Evolutionary conservation across 2,888 invertebrate species (phyloP), one percentile per base, ranked within the genome.

Genomic region (Cheilosia urbana): DNA sequence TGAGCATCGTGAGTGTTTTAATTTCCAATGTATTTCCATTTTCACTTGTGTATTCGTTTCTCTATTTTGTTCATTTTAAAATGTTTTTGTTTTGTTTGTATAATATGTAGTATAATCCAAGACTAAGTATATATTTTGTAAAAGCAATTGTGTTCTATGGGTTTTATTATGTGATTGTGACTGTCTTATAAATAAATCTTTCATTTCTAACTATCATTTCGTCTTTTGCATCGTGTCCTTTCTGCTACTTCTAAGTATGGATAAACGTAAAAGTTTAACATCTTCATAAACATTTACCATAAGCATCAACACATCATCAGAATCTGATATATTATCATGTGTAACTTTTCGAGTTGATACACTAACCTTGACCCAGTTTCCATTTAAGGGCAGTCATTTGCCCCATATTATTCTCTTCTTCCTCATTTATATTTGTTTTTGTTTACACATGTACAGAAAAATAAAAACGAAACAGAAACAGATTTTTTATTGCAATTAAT

Each of bases 1-100:
- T 91, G 90, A 91, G 91, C 91, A 91, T 91, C 89, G 91, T 91
- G 91, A 91, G 91, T 92, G 90, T 89, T 88, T 63, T 76, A 37
- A 76, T 63, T 72, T 72, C 77, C 42, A 68, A 72, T 68, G 81
- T 77, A 37, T 77, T 21, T 66, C 76, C 55, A 37, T 77, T 21
- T 66, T 72, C 60, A 13, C 55, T 45, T 53, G 68, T 80, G 45
- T 63, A 71, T 24, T 47, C 17, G 40, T 71, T n/a, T 66, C 24
- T 55, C 30, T 19, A 40, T 55, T 63, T 69, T 11, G 49, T 47
- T 51, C 51, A 9, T 51, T 75, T 63, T 13, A 73, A 19, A 51
- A 37, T 34, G 37, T 45, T 17, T 37, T 45, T 17, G 13, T 40
- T n/a, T 57, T 11, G 34, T 21, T 63, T 24, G 9, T 1, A 49